Conservation (phyloP, 1,140 invertebrate genomes). For the Nylanderia fulva region DNA sequence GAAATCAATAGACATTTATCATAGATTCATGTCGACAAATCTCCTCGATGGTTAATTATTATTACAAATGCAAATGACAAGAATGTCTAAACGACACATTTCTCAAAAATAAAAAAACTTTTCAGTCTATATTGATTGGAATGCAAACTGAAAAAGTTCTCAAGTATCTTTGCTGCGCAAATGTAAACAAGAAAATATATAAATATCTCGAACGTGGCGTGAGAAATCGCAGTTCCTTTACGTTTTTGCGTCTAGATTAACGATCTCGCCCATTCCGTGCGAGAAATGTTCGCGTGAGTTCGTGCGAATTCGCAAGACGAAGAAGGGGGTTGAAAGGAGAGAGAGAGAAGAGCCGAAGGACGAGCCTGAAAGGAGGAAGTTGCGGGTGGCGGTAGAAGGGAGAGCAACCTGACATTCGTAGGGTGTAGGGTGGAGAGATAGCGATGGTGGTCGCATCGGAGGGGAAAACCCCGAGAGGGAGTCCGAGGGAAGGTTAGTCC, state of each 20-base stretch:
- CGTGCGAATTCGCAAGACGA: slow-evolving; percentile 50
- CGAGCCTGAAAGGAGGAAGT: slow-evolving; percentile 57
- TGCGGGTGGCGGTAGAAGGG: slow-evolving; percentile 44
- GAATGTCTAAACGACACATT: neutral
- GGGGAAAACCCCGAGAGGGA: slow-evolving; percentile 67
- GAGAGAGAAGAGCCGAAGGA: slow-evolving; percentile 48
- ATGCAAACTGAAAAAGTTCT: neutral
- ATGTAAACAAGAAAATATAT: slow-evolving; percentile 22
- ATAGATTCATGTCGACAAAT: neutral
- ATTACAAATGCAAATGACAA: neutral
- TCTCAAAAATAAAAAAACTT: neutral
- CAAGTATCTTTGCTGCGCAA: neutral
- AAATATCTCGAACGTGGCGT: slow-evolving; percentile 13
- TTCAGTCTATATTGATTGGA: neutral
- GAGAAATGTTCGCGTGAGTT: slow-evolving; percentile 34
- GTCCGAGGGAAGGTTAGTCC: slow-evolving; percentile 59
- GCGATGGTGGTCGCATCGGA: slow-evolving; percentile 64
- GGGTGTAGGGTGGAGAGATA: slow-evolving; percentile 69
- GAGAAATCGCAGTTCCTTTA: slow-evolving; percentile 19
- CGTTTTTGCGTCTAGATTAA: slow-evolving; percentile 44
- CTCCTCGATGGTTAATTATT: neutral
- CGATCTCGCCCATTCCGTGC: slow-evolving; percentile 34
- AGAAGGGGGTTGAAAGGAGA: slow-evolving; percentile 5
- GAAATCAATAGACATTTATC: neutral
- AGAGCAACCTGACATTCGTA: slow-evolving; percentile 63